These are phyloP conservation scores for Cyrtonyx montezumae DNA, from an alignment of 2,113 vertebrate genomes.

Conservation along the genomic window DNA sequence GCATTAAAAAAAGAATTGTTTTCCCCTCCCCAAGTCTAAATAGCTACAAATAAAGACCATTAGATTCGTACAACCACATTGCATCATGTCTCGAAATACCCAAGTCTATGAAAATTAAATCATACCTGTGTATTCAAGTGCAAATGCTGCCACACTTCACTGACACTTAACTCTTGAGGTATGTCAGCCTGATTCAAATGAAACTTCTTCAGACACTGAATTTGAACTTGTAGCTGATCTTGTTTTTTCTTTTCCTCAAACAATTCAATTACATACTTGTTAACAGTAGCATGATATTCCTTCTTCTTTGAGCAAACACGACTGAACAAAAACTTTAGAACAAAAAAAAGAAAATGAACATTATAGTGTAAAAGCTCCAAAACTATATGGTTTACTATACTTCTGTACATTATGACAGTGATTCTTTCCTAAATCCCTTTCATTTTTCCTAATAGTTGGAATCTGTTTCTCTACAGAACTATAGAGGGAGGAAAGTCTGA, in stretches of 20 bases:
- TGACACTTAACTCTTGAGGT: background rate
- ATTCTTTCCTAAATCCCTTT: background rate
- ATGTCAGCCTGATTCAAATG: background rate
- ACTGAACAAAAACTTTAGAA: constrained; percentile 63
- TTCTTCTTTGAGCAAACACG: constrained; percentile 58
- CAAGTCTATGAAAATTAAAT: background rate
- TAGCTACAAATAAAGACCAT: background rate
- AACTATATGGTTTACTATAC: background rate
- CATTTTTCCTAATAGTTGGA: background rate
- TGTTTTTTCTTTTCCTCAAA: constrained; percentile 74
- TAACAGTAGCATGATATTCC: constrained; percentile 56
- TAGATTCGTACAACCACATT: background rate
- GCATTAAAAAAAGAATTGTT: background rate
- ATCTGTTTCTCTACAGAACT: background rate
- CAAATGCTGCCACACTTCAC: constrained; percentile 15
- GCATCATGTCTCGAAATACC: background rate
- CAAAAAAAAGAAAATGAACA: background rate
- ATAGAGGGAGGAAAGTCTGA: background rate
- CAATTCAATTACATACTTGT: constrained; percentile 51
- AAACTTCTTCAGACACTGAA: constrained; percentile 29
- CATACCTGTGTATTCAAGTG: constrained; percentile 41
- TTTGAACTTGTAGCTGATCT: constrained; percentile 54
- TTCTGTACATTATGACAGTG: background rate
- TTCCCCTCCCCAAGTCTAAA: background rate
- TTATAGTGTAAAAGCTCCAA: background rate